phyloP scores from a whole-genome alignment of 2,797 vertebrate species.

The Cyprinodon diabolis region DNA sequence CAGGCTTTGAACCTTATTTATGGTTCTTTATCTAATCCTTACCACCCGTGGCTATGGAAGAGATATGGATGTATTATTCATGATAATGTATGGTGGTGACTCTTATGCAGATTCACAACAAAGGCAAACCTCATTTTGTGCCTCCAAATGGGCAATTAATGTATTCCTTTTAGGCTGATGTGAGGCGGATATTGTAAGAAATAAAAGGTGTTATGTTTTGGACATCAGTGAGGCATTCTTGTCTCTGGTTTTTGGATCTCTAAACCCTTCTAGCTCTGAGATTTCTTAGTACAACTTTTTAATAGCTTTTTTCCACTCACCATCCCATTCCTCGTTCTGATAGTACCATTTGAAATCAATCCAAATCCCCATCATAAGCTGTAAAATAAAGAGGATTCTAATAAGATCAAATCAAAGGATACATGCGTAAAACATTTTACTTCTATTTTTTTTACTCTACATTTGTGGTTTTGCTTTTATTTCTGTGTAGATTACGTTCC shows the following conservation, averaged over 20 bases:
- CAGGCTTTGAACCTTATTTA: slow-evolving; percentile 83
- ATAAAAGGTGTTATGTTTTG: slow-evolving; percentile 36
- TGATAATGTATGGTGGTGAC: slow-evolving; percentile 78
- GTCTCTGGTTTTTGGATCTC: slow-evolving; percentile 55
- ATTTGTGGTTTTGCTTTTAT: background rate
- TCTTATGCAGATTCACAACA: slow-evolving; percentile 81
- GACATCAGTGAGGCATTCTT: slow-evolving; percentile 54
- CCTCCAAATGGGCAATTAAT: slow-evolving; percentile 79
- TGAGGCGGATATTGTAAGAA: slow-evolving; percentile 52
- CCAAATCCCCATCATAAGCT: slow-evolving; percentile 62
- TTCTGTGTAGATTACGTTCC: background rate
- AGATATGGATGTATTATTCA: slow-evolving; percentile 82
- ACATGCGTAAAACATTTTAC: slow-evolving; percentile 29
- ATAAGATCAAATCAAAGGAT: slow-evolving; percentile 40
- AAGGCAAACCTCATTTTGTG: slow-evolving; percentile 75
- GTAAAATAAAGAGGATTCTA: slow-evolving; percentile 42
- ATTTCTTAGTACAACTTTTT: slow-evolving; percentile 67
- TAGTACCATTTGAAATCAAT: slow-evolving; percentile 57
- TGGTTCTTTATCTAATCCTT: slow-evolving; percentile 78
- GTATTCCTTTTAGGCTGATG: slow-evolving; percentile 65
- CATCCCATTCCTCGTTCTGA: slow-evolving; percentile 50
- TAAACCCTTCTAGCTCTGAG: slow-evolving; percentile 58
- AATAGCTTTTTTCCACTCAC: slow-evolving; percentile 62
- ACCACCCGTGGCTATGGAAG: slow-evolving; percentile 77
- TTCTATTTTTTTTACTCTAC: background rate